These are phyloP conservation scores for Falco peregrinus DNA, from an alignment of 2,797 vertebrate genomes.

Conservation along the genomic window DNA sequence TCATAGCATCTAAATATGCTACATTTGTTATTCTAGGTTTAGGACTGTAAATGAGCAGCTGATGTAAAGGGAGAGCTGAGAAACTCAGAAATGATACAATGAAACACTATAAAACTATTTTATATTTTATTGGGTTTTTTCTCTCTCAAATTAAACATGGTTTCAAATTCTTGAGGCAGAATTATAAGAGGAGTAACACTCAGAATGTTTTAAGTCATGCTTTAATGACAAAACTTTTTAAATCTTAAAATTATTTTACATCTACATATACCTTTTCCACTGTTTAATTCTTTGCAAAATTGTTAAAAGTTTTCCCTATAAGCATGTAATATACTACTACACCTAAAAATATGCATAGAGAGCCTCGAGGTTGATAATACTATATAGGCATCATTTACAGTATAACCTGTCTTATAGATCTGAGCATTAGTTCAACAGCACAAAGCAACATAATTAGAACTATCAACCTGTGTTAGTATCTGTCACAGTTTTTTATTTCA, in stretches of 20 bases:
- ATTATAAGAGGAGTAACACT: background rate
- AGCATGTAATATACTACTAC: background rate
- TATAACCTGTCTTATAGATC: background rate
- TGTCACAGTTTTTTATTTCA: background rate
- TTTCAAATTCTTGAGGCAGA: background rate
- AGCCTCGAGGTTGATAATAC: background rate
- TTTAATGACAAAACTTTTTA: accelerated
- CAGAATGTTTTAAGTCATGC: background rate
- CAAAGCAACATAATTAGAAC: background rate
- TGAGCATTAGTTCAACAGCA: background rate
- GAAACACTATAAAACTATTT: background rate
- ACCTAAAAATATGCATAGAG: background rate
- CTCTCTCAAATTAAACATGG: background rate
- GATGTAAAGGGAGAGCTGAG: background rate
- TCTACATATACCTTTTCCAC: accelerated
- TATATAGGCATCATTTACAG: background rate
- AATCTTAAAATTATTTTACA: background rate
- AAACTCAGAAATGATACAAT: background rate
- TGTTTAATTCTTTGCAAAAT: background rate
- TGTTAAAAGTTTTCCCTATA: background rate
- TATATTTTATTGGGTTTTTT: background rate
- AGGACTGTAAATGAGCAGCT: background rate
- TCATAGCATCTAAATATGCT: background rate
- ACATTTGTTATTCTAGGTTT: background rate
- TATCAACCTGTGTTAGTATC: background rate